A percentile compares a stretch with the other conserved stretches of the same genome.
These are phyloP conservation scores for Rhimphoctona megacephalus DNA, from an alignment of 2,888 invertebrate genomes.

Conservation along the genomic window DNA sequence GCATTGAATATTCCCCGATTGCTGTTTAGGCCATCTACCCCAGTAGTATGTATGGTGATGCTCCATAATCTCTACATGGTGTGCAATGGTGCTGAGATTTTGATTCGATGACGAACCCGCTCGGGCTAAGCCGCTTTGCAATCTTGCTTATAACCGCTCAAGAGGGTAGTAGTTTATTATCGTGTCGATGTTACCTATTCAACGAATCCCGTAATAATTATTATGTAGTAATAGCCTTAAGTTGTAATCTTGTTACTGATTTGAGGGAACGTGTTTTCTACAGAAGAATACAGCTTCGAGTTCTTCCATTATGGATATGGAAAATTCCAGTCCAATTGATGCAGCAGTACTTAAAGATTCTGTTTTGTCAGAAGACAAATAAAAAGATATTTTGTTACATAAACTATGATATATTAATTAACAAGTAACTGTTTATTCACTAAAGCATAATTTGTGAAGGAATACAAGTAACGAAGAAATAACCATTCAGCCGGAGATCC, in stretches of 20 bases:
- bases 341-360: not conserved
- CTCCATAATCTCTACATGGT: not conserved
- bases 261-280: slow-evolving; percentile 21
- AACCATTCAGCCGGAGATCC: too few relatives aligned
- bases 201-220: slow-evolving; percentile 71
- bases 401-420: too few relatives aligned
- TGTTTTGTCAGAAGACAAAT: too few relatives aligned
- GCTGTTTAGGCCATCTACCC: not conserved
- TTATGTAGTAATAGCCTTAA: slow-evolving; percentile 72
- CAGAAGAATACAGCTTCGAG: not conserved
- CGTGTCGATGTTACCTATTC: slow-evolving; percentile 73
- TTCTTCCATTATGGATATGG: slow-evolving; percentile 6
- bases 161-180: slow-evolving; percentile 78
- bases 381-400: too few relatives aligned
- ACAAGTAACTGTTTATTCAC: too few relatives aligned
- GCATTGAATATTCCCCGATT: not conserved
- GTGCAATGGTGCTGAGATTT: slow-evolving; percentile 66
- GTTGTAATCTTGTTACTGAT: slow-evolving; percentile 74
- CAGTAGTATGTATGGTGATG: not conserved
- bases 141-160: slow-evolving; percentile 73
- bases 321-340: slow-evolving; percentile 1
- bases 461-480: too few relatives aligned
- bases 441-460: too few relatives aligned
- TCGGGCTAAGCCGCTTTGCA: slow-evolving; percentile 75
- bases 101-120: slow-evolving; percentile 72